Percentiles rank a stretch among this genome's conserved stretches.
Evolutionary conservation across 2,797 vertebrate species (phyloP).

Genomic region (Mormyrops boulengeri): DNA sequence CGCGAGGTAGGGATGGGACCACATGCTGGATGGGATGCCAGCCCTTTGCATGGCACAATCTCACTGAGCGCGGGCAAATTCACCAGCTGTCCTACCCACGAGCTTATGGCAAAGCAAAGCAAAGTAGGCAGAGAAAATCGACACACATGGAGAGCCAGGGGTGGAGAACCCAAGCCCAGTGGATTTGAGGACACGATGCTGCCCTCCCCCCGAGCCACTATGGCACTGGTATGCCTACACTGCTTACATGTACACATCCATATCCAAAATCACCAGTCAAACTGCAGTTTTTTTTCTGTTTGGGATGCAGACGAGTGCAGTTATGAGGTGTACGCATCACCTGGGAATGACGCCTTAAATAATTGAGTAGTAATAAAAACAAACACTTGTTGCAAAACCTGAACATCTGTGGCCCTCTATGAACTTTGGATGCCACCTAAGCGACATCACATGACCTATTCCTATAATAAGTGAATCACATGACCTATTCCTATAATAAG

Average conservation of each 20-base stretch:
- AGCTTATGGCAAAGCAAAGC: not conserved
- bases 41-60: not conserved
- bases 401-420: not conserved
- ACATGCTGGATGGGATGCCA: not conserved
- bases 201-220: not conserved
- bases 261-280: not conserved
- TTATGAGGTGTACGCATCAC: not conserved
- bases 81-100: not conserved
- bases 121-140: not conserved
- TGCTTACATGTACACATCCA: not conserved
- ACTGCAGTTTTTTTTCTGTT: not conserved
- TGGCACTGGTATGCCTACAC: not conserved
- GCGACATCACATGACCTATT: not conserved
- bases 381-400: not conserved
- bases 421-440: not conserved
- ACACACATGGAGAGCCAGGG: not conserved
- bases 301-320: not conserved
- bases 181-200: not conserved
- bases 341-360: not conserved
- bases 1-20: not conserved
- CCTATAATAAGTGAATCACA: not conserved
- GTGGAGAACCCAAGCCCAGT: not conserved
- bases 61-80: not conserved
- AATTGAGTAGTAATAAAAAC: not conserved
- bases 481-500: not conserved